Evolutionary conservation across 2,888 invertebrate species (phyloP).

Genomic region (Andrena praecox): DNA sequence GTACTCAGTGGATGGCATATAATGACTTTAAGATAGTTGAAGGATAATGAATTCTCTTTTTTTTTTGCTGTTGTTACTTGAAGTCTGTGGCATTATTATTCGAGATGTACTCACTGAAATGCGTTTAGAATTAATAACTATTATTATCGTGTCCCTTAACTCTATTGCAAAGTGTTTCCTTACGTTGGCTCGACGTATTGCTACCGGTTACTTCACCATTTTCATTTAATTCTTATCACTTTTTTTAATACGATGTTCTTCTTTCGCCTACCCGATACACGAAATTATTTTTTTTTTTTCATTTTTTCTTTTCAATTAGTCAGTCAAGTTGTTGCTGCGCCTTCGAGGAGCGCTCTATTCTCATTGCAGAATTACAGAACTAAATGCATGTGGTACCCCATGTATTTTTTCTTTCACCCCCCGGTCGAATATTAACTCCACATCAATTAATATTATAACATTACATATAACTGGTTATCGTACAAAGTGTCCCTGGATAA

Average conservation of each 20-base stretch:
- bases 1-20: conserved; percentile 74
- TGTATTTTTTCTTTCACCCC: conserved; percentile 34
- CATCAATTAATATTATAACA: conserved; percentile 44
- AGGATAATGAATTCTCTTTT: conserved; percentile 39
- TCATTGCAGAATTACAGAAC: conserved; percentile 62
- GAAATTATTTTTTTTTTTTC: conserved; percentile 24
- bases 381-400: conserved; percentile 57
- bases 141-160: conserved; percentile 68
- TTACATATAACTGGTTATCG: conserved; percentile 45
- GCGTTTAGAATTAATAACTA: conserved; percentile 65
- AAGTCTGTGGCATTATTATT: conserved; percentile 7
- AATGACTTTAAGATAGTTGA: conserved; percentile 61
- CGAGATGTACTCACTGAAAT: conserved; percentile 32
- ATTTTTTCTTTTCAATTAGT: conserved; percentile 47
- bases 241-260: conserved; percentile 37
- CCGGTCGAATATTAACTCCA: conserved; percentile 47
- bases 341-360: conserved; percentile 47
- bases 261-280: conserved; percentile 22
- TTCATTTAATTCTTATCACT: conserved; percentile 49
- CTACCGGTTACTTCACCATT: conserved; percentile 69
- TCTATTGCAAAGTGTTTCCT: conserved; percentile 65
- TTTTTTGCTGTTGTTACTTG: conserved; percentile 2
- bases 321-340: conserved; percentile 61
- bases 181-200: conserved; percentile 75
- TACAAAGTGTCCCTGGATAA: background rate